Evolutionary conservation across 2,888 invertebrate genomes (phyloP), one percentile per base, ranked within the genome.

Genomic region (Pseudococcus viburni): DNA sequence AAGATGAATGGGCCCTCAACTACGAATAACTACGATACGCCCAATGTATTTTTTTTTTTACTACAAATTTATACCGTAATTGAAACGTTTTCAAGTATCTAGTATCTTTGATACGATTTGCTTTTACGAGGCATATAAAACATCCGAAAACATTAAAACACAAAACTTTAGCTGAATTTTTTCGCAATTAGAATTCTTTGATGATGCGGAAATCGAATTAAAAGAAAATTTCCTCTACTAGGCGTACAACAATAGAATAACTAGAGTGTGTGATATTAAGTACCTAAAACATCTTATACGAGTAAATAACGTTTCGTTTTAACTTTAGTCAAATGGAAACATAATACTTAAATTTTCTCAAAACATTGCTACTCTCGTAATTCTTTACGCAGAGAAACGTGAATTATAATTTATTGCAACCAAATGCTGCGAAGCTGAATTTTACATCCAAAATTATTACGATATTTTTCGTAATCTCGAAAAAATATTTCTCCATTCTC

Each of bases 151-250:
- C 26, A 68, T 68, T 68, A 68, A 68, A 26, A 68, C 68, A 26
- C 15, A 68, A 19, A 68, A 68, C 12, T 26, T 26, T 68, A 68
- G 26, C 26, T 68, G 15, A 22, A 68, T 68, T 68, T 68, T 68
- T 68, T 68, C 68, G 26, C 68, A 68, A 68, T 68, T 68, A 55
- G n/a, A 55, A 55, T 55, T 68, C 68, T 26, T 68, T 68, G 26
- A 68, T 68, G 26, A 26, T 68, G 68, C 12, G 26, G 68, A 68
- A 68, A 68, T 19, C 19, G 26, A 68, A 26, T 55, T 55, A 9
- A 26, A 22, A 9, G 9, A 26, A 68, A 26, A 68, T 68, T 26
- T 12, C 12, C 19, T 8, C 12, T 68, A 8, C 68, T 68, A 11
- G 26, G 19, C 68, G 68, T 68, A 26, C 68, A 42, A 42, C 42